A percentile compares a stretch with the other conserved stretches of the same genome.
phyloP scores from a whole-genome alignment of 37 sponge, comb jelly and placozoan species.

The Oscarella lobularis region DNA sequence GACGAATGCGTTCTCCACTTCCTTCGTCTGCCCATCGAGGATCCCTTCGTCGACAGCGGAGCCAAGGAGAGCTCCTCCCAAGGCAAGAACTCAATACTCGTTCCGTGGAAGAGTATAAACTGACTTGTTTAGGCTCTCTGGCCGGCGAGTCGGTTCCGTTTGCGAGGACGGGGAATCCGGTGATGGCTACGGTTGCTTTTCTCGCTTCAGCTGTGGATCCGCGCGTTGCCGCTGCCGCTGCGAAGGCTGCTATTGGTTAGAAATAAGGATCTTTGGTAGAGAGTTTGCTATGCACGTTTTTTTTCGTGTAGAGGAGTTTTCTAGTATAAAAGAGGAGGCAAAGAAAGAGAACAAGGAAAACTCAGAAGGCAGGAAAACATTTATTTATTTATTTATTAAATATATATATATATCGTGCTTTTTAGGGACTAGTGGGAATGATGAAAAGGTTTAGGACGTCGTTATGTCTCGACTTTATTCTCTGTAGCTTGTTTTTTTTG shows the following conservation, averaged over 20 bases:
- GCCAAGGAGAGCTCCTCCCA: too few species aligned
- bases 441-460: too few species aligned
- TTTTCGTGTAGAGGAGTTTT: conserved; percentile 74
- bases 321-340: conserved; percentile 67
- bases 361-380: not conserved
- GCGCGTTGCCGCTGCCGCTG: conserved; percentile 86
- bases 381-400: not conserved
- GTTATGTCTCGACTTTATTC: too few species aligned
- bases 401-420: not conserved
- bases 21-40: conserved; percentile 89
- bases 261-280: too few species aligned
- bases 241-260: conserved; percentile 88
- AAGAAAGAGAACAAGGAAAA: not conserved
- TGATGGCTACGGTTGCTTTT: conserved; percentile 99
- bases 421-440: not conserved
- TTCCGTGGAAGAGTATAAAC: too few species aligned
- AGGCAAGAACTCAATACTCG: too few species aligned
- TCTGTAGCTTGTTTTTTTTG: too few species aligned
- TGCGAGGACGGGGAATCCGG: conserved; percentile 90
- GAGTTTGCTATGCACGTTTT: not conserved
- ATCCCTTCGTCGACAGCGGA: conserved; percentile 67
- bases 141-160: conserved; percentile 90
- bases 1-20: conserved; percentile 99
- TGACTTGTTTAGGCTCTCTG: conserved; percentile 59
- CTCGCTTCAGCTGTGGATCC: conserved; percentile 94